Conservation (phyloP, 2,113 vertebrate species). For the Scolopax mira region DNA sequence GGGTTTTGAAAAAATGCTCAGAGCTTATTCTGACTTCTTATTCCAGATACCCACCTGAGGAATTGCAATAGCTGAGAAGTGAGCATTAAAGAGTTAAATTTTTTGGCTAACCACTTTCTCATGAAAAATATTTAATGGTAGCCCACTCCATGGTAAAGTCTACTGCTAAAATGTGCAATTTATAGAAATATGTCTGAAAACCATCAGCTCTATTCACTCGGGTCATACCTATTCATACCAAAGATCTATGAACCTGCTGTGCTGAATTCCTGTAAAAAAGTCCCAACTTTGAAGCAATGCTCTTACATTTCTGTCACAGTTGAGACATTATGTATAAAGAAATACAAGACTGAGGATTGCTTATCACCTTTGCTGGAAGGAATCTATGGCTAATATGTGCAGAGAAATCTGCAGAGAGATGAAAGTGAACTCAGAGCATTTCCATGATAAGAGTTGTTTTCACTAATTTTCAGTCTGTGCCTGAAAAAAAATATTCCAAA, state of each 20-base stretch:
- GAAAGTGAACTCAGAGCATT: neutral
- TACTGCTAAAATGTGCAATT: neutral
- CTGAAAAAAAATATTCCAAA: neutral
- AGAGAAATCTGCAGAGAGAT: neutral
- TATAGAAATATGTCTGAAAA: neutral
- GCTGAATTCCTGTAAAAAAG: neutral
- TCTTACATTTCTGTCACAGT: neutral
- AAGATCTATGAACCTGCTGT: neutral
- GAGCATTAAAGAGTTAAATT: neutral
- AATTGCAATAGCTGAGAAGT: neutral
- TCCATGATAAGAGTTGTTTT: neutral
- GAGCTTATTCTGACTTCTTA: neutral
- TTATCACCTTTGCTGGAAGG: neutral
- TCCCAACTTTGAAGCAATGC: neutral
- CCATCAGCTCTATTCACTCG: neutral
- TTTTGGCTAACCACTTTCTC: neutral
- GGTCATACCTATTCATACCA: neutral
- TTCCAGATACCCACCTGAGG: neutral
- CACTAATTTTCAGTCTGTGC: neutral
- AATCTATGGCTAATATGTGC: neutral
- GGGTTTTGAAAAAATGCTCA: neutral
- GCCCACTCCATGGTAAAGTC: neutral
- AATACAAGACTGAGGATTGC: neutral
- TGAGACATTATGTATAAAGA: neutral
- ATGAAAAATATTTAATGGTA: neutral